Percentiles rank a stretch among this genome's conserved stretches.
Evolutionary conservation across 2,113 vertebrate genomes (phyloP).

Genomic region (Vicugna pacos): DNA sequence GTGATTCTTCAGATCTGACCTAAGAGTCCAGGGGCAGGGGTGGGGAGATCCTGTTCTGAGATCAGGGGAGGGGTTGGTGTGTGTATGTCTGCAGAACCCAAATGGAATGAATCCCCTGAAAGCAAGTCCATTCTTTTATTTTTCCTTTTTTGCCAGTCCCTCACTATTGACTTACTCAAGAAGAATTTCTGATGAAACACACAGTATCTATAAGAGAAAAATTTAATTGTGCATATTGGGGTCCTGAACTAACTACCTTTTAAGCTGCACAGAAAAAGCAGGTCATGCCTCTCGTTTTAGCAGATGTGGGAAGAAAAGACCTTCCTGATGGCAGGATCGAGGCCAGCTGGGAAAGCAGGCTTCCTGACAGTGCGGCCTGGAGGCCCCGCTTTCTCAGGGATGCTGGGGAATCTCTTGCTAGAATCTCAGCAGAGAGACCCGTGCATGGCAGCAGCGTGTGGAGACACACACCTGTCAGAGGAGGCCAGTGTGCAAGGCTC

Average conservation of each 20-base stretch:
- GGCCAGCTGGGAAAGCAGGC: background rate
- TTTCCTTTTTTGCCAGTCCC: background rate
- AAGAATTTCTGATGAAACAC: conserved; percentile 42
- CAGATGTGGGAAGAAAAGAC: conserved; percentile 17
- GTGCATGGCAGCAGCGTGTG: rapidly evolving
- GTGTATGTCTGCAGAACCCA: background rate
- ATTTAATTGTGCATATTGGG: conserved; percentile 10
- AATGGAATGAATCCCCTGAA: background rate
- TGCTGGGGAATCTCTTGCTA: background rate
- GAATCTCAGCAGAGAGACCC: background rate
- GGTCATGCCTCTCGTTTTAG: conserved; percentile 17
- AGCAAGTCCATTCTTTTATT: background rate
- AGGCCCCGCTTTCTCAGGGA: background rate
- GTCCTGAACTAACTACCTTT: conserved; percentile 56
- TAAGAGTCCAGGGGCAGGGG: background rate
- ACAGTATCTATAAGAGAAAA: conserved; percentile 27
- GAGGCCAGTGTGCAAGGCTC: background rate
- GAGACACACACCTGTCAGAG: background rate
- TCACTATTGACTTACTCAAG: background rate
- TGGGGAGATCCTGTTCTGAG: background rate
- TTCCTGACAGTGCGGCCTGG: background rate
- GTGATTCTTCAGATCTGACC: background rate
- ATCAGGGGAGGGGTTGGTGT: background rate
- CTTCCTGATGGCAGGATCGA: conserved; percentile 52
- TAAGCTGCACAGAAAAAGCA: background rate